Base-by-base conservation (phyloP, 2,888 invertebrate genomes). In the Biston stratarius region DNA sequence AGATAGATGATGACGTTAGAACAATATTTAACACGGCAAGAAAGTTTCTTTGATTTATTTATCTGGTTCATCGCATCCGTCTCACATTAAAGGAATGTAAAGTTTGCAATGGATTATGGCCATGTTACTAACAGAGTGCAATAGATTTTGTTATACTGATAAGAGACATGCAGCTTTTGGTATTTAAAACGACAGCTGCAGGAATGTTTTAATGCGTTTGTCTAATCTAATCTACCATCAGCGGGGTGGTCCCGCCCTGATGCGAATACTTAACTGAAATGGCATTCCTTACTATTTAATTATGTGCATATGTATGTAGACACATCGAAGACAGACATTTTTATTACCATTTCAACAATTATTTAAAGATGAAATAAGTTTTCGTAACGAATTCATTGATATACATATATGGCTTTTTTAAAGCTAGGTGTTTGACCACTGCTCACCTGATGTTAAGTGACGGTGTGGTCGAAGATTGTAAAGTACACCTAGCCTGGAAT, bases 151-250 rank as follows among this genome's bases (percentile, higher is more conserved):
- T 51, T 34, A 38, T 42, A 24, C 51, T 53, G 34, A 47, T 57
- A 38, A 45, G 40, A 34, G 48, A 53, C 67, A 67, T 15, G 61
- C 67, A 56, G 47, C 38, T 14, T 36, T 45, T 56, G 63, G 67
- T 38, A 63, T 68, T 68, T 59, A 34, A 49, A 63, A 63, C 59
- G 36, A 60, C 67, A 68, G 67, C 67, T 68, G 67, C 63, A 14
- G 42, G 63, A 60, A 63, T 63, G 62, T 15, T 58, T 61, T 61
- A 61, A 58, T 61, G 52, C 61, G 44, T 51, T 59, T 60, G 44
- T 33, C 44, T 61, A n/a, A 68, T 68, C 67, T 64, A 47, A 64
- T 63, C 62, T 5, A 34, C 42, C 24, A 68, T 68, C 67, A 24
- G 53, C 44, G 49, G 67, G 67, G 67, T 55, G 48, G 57, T 53